Evolutionary conservation across 2,113 vertebrate genomes (phyloP), one percentile per base, ranked within the genome.

Genomic region (Climacteris rufus): DNA sequence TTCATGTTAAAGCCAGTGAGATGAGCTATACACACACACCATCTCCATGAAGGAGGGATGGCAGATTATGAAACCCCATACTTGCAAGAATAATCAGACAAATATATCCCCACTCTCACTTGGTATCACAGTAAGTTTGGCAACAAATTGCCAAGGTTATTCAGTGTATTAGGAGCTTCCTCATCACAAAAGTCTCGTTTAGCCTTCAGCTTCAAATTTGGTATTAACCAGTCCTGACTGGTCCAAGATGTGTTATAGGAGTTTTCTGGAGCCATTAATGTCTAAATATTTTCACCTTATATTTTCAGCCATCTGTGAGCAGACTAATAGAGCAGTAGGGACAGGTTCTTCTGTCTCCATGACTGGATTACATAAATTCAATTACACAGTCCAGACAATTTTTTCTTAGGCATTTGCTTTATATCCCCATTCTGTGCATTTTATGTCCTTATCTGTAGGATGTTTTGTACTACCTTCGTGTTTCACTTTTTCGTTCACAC

Each of bases 231-330:
- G 37, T 45, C 53, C 31, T 84, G n/a, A 68, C 20, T 52, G 31
- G 25, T 25, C 25, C 59, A 44, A 81, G 39, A 81, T 35, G 30
- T 20, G 65, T 33, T 81, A 53, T 0, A 63, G 35, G 10, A 70
- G 30, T 45, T 82, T 82, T 76, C 52, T 33, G 39, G 45, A 82
- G 49, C 47, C 23, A 52, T n/a, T 53, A 79, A 8, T 4, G 2
- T 35, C 60, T 45, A 76, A 25, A 11, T 75, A 49, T 86, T 87
- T 80, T 87, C 64, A 39, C 56, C 37, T 57, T 61, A 21, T n/a
- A 77, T 91, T 94, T 82, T 94, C 53, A 80, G 83, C 65, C 23
- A 7, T 45, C 65, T 83, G 59, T 78, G 87, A 92, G 90, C 91
- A 95, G 61, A 80, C n/a, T 72, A 91, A 70, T 54, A 45, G 59